These are phyloP conservation scores for Nasua narica DNA, from an alignment of 2,797 vertebrate genomes.

Conservation along the genomic window DNA sequence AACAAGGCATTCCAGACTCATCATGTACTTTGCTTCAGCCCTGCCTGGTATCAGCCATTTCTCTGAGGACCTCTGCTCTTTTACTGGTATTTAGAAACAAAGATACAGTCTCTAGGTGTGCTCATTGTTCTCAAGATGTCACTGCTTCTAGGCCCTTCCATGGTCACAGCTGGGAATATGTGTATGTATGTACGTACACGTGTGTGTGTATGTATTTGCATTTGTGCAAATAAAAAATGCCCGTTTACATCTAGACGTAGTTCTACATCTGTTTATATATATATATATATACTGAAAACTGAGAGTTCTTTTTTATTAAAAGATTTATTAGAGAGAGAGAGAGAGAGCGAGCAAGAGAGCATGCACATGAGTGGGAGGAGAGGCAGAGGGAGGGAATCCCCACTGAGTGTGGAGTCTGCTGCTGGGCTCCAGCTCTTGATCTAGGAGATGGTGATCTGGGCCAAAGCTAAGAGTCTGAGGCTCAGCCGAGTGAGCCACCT, in stretches of 20 bases:
- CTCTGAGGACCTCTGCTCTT: neutral
- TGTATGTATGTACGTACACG: neutral
- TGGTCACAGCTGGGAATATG: neutral
- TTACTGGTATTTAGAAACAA: conserved; percentile 10
- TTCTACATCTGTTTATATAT: neutral
- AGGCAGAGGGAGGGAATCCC: neutral
- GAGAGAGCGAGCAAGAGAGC: neutral
- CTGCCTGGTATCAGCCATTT: neutral
- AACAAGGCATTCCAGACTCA: neutral
- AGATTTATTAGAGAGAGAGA: neutral
- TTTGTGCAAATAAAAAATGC: neutral
- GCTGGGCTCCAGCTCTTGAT: neutral
- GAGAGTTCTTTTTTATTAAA: neutral
- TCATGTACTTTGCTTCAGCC: neutral
- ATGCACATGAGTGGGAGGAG: neutral
- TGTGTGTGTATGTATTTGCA: neutral
- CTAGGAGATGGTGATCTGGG: neutral
- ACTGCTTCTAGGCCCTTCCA: neutral
- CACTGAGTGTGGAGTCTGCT: neutral
- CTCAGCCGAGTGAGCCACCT: neutral
- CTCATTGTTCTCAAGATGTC: neutral
- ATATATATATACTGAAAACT: neutral
- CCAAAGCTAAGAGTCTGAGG: neutral
- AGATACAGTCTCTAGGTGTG: neutral
- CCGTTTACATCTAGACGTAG: neutral